phyloP scores from a whole-genome alignment of 2,888 invertebrate species.

The Ernsta delagoae region DNA sequence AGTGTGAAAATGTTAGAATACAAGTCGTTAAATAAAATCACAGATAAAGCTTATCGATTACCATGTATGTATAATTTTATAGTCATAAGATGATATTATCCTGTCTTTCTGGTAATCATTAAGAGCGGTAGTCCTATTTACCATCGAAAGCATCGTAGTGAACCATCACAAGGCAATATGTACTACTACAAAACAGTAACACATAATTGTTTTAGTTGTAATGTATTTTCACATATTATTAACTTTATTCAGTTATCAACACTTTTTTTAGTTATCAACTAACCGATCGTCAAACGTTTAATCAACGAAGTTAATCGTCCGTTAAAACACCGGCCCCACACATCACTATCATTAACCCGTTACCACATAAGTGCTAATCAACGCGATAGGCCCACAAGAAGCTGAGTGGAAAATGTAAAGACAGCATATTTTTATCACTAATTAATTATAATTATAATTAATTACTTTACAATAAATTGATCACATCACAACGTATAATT shows the following conservation, averaged over 20 bases:
- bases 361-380: slow-evolving; percentile 13
- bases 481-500: slow-evolving; percentile 31
- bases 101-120: too few relatives aligned
- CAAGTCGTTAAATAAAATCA: background rate
- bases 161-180: too few relatives aligned
- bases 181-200: too few relatives aligned
- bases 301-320: background rate
- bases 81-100: too few relatives aligned
- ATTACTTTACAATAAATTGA: slow-evolving; percentile 16
- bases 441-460: slow-evolving; percentile 6
- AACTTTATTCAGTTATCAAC: too few relatives aligned
- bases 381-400: slow-evolving; percentile 26
- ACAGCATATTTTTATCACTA: slow-evolving; percentile 8
- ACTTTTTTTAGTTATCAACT: background rate
- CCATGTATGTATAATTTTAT: too few relatives aligned
- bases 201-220: too few relatives aligned
- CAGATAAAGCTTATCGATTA: too few relatives aligned
- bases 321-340: background rate
- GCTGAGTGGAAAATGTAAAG: slow-evolving; percentile 20
- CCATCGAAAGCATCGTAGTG: too few relatives aligned
- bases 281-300: background rate
- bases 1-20: background rate
- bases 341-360: background rate
- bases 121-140: too few relatives aligned
- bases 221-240: too few relatives aligned